Evolutionary conservation across 2,113 vertebrate genomes (phyloP), one percentile per base, ranked within the genome.

Genomic region (Panurus biarmicus): DNA sequence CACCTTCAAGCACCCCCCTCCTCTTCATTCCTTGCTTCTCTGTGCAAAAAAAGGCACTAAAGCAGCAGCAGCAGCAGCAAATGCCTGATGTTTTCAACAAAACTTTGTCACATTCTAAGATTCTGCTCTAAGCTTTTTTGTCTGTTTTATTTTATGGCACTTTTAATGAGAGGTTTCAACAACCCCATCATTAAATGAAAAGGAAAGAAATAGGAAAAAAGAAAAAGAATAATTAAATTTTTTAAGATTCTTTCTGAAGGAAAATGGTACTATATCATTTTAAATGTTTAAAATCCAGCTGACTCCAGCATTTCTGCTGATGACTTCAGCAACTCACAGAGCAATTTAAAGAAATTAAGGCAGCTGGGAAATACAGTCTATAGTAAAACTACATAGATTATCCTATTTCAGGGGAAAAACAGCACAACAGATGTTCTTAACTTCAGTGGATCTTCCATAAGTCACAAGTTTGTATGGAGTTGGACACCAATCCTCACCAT

Each of bases 271-370:
- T 92, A 72, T 83, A 93, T 95, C 87, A 93, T 95, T 95, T 94
- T 80, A 84, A 91, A 87, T 94, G 94, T 57, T 94, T 51, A 57
- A 95, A 90, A 95, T 90, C 45, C 50, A 91, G 96, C 97, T 96
- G 96, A 97, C 96, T 95, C 61, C 58, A 89, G 95, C 44, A 12
- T 83, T 96, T 95, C 94, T 92, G 19, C 58, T 95, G 96, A 97
- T 96, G 96, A 96, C 90, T 96, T 94, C 96, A 97, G 96, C 97
- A 93, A 65, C 90, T 95, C 80, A 42, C 61, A 90, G 77, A 83
- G 91, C 90, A 69, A 93, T 95, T 95, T 89, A 81, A 93, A 92
- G 84, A 89, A 93, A 95, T 88, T 61, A 94, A 86, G 91, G 92
- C 88, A 96, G 78, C 78, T 87, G 54, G 84, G 70, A 95, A 97